A percentile compares a stretch with the other conserved stretches of the same genome.
These are phyloP conservation scores for Danio choprae DNA, from an alignment of 2,797 vertebrate genomes.

Conservation along the genomic window DNA sequence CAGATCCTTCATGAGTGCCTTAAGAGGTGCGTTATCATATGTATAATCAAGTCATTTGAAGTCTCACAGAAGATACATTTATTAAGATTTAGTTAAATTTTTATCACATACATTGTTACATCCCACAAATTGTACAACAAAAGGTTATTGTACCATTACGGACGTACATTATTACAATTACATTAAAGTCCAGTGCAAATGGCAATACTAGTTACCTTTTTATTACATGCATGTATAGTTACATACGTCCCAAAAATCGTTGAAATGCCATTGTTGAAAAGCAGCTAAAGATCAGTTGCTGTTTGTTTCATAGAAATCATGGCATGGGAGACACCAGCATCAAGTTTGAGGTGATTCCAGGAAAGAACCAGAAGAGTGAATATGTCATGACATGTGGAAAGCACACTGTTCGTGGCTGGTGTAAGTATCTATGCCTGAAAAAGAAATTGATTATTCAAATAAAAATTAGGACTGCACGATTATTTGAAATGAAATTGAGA, in stretches of 20 bases:
- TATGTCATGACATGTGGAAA: slow-evolving; percentile 99
- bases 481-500: too few relatives aligned
- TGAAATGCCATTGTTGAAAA: background rate
- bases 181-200: too few relatives aligned
- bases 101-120: too few relatives aligned
- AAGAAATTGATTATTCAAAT: background rate
- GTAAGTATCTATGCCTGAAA: slow-evolving; percentile 81
- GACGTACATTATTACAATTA: too few relatives aligned
- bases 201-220: too few relatives aligned
- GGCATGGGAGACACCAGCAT: slow-evolving; percentile 99
- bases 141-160: too few relatives aligned
- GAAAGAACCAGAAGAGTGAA: slow-evolving; percentile 99
- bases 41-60: background rate
- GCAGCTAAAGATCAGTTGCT: background rate
- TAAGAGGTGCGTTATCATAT: slow-evolving; percentile 87
- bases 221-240: too few relatives aligned
- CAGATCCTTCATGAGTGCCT: slow-evolving; percentile 99
- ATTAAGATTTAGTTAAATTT: too few relatives aligned
- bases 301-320: slow-evolving; percentile 87
- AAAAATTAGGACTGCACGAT: too few relatives aligned
- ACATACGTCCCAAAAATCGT: too few relatives aligned
- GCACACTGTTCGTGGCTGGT: slow-evolving; percentile 97
- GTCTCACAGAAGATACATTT: background rate
- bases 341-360: slow-evolving; percentile 99
- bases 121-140: too few relatives aligned